Conservation (phyloP, 2,797 vertebrate species). For the Erithacus rubecula region DNA sequence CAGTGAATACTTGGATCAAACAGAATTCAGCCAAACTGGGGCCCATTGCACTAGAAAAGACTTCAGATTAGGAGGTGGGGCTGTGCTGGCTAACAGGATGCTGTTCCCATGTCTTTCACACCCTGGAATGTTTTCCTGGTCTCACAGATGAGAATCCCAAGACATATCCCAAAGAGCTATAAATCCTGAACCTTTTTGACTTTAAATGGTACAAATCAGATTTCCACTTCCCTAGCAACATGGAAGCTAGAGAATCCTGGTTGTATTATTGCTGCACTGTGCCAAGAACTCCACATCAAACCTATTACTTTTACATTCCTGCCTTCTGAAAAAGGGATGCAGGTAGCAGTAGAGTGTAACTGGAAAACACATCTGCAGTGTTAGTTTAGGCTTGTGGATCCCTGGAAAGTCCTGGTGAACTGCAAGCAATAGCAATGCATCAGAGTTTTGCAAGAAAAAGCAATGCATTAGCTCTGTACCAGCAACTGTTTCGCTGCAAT, state of each 20-base stretch:
- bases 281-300: not conserved
- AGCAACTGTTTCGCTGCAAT: not conserved
- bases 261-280: not conserved
- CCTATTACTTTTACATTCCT: not conserved
- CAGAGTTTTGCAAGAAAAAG: not conserved
- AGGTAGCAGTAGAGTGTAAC: not conserved
- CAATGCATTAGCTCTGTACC: not conserved
- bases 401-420: not conserved
- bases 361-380: not conserved
- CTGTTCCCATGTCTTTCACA: not conserved
- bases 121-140: not conserved
- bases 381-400: slow-evolving; percentile 3
- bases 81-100: not conserved
- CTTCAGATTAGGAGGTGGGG: not conserved
- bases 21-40: not conserved
- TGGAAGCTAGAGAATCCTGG: not conserved
- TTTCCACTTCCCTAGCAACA: not conserved
- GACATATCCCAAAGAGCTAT: not conserved
- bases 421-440: not conserved
- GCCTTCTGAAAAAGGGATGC: not conserved
- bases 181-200: not conserved
- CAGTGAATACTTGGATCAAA: not conserved
- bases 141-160: not conserved
- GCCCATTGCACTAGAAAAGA: not conserved
- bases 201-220: not conserved